Percentiles rank a stretch among this genome's conserved stretches.
phyloP scores from a whole-genome alignment of 2,113 vertebrate species.

The Australoheros scitulus region DNA sequence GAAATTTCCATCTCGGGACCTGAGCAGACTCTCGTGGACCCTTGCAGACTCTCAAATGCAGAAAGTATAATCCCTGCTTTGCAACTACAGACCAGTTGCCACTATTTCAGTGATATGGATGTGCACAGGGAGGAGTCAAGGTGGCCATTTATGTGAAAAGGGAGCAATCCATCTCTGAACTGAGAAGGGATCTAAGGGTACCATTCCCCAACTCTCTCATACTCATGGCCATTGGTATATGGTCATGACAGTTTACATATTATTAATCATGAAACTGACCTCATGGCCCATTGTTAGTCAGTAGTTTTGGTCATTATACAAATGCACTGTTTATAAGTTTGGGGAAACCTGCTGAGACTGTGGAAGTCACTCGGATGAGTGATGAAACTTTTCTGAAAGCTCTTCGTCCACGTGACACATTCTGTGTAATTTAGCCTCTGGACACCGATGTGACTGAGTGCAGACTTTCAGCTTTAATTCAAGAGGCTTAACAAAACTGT shows the following conservation, averaged over 20 bases:
- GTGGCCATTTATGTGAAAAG: too few species aligned
- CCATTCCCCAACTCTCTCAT: background rate
- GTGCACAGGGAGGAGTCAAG: background rate
- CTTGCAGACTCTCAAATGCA: too few species aligned
- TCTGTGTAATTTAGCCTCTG: background rate
- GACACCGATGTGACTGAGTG: background rate
- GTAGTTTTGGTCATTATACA: background rate
- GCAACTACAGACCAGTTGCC: too few species aligned
- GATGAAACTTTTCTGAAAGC: background rate
- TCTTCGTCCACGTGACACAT: background rate
- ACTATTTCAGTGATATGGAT: background rate
- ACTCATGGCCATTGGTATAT: background rate
- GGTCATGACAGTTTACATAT: background rate
- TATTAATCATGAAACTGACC: fast-evolving
- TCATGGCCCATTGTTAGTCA: background rate
- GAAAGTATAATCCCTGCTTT: too few species aligned
- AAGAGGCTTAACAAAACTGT: background rate
- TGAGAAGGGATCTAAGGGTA: too few species aligned
- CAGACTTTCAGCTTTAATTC: background rate
- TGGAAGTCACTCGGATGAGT: too few species aligned
- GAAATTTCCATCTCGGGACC: too few species aligned
- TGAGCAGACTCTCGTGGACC: too few species aligned
- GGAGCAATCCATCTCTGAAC: too few species aligned
- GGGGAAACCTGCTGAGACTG: too few species aligned
- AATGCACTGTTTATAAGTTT: background rate